Base-by-base conservation (phyloP, 2,113 vertebrate genomes). In the Nothoprocta pentlandii region DNA sequence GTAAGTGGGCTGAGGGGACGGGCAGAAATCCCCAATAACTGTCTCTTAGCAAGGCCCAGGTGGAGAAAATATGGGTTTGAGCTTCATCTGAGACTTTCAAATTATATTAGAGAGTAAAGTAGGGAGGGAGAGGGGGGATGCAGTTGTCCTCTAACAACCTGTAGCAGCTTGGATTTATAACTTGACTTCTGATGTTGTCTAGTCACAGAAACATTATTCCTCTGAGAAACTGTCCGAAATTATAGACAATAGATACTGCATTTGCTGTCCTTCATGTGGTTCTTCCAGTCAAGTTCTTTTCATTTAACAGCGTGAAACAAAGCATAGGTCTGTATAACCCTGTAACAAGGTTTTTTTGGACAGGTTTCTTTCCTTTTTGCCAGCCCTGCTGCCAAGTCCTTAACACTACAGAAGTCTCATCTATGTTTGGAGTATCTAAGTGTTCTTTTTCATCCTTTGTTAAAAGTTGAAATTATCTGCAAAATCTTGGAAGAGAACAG, bases 141-240 rank as follows among this genome's bases (percentile, higher is more conserved):
- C 0, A 0, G 12, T 10, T 71, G 68, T 30, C 9, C 36, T 79
- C n/a, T 19, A 70, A 5, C 8, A 62, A 4, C n/a, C 28, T 54
- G n/a, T 42, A 39, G 23, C 59, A 53, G 6, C 6, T 20, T 88
- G 54, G 62, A 12, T 85, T 42, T 25, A 16, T 85, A 19, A 58
- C 17, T 51, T 46, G 36, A 56, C 8, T 77, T 63, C 14, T 71
- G 12, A 4, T 4, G 1, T 28, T 86, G 61, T n/a, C 28, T 5
- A 5, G 46, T 73, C 39, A 30, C 16, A 41, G 28, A 73, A 80
- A 67, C 14, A 71, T 34, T 87, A 51, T 76, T 76, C 25, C 8
- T 68, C 36, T 51, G 25, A 0, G 2, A 66, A 74, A 30, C 13
- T 47, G 42, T 28, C 16, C 41, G 58, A 22, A 51, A 32, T 6